A percentile compares a stretch with the other conserved stretches of the same genome.
phyloP scores from a whole-genome alignment of 2,888 invertebrate genomes.

The Acrobasis repandana region DNA sequence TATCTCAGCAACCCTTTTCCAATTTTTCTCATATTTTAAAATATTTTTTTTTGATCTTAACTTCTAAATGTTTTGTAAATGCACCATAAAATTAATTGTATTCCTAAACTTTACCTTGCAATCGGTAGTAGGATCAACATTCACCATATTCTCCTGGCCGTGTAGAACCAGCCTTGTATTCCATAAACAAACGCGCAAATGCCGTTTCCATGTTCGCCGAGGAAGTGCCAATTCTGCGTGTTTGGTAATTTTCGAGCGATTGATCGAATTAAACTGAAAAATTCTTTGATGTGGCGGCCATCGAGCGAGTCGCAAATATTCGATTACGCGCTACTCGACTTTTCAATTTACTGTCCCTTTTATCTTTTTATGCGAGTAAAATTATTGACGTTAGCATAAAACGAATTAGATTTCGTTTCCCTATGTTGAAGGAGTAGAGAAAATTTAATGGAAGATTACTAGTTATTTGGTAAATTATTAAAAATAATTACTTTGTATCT shows the following conservation, averaged over 20 bases:
- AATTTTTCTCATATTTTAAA: too few species aligned
- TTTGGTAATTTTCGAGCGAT: slow-evolving; percentile 67
- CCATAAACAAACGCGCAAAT: slow-evolving; percentile 53
- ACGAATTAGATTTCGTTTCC: slow-evolving; percentile 35
- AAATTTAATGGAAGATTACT: too few species aligned
- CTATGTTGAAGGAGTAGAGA: neutral
- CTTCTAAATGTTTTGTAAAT: too few species aligned
- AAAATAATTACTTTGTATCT: too few species aligned
- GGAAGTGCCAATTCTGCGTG: slow-evolving; percentile 63
- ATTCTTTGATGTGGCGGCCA: slow-evolving; percentile 71
- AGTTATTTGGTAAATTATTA: too few species aligned
- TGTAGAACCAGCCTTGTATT: neutral
- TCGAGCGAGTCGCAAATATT: slow-evolving; percentile 60
- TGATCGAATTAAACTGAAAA: slow-evolving; percentile 69
- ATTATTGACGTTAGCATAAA: slow-evolving; percentile 59
- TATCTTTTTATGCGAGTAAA: slow-evolving; percentile 52
- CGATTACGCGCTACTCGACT: slow-evolving; percentile 71
- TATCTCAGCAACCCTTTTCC: too few species aligned
- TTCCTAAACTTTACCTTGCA: too few species aligned
- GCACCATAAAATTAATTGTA: too few species aligned
- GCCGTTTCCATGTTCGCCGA: slow-evolving; percentile 58
- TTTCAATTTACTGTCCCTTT: slow-evolving; percentile 72
- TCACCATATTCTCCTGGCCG: too few species aligned
- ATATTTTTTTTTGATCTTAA: too few species aligned
- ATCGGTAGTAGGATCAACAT: too few species aligned